phyloP scores from a whole-genome alignment of 2,797 vertebrate species.

The Acrossocheilus fasciatus region DNA sequence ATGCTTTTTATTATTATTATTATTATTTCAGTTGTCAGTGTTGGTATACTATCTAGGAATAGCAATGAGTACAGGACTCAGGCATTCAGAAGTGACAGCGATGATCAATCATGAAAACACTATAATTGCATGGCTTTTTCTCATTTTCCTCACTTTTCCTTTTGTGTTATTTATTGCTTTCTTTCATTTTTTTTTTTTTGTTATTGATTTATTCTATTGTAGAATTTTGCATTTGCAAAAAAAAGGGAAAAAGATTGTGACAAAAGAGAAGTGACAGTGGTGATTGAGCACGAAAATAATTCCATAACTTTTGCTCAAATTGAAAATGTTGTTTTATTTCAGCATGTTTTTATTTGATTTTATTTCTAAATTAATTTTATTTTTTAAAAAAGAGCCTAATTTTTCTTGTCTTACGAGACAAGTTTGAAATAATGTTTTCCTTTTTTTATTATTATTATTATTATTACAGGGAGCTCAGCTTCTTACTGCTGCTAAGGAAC shows the following conservation, averaged over 20 bases:
- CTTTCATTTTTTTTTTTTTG: not conserved
- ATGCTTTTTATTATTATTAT: not conserved
- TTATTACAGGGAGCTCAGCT: constrained; percentile 88
- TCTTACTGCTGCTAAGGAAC: constrained; percentile 95
- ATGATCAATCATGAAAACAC: not conserved
- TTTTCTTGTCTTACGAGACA: not conserved
- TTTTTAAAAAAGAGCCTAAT: not conserved
- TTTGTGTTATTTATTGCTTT: not conserved
- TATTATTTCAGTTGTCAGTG: not conserved
- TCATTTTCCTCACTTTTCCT: not conserved
- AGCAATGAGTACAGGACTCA: not conserved
- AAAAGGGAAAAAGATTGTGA: too few species aligned
- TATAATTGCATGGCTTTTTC: not conserved
- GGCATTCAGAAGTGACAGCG: not conserved
- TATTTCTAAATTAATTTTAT: too few species aligned
- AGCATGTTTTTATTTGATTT: not conserved
- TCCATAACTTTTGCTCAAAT: too few species aligned
- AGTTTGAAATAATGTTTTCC: constrained; percentile 9
- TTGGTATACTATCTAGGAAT: not conserved
- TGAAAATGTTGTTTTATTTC: too few species aligned
- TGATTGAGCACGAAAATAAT: too few species aligned
- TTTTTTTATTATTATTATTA: constrained; percentile 3
- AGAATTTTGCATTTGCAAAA: not conserved
- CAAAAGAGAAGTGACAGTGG: too few species aligned
- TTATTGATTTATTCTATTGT: too few species aligned